phyloP scores from a whole-genome alignment of 2,888 invertebrate species.

The Plagodis pulveraria region DNA sequence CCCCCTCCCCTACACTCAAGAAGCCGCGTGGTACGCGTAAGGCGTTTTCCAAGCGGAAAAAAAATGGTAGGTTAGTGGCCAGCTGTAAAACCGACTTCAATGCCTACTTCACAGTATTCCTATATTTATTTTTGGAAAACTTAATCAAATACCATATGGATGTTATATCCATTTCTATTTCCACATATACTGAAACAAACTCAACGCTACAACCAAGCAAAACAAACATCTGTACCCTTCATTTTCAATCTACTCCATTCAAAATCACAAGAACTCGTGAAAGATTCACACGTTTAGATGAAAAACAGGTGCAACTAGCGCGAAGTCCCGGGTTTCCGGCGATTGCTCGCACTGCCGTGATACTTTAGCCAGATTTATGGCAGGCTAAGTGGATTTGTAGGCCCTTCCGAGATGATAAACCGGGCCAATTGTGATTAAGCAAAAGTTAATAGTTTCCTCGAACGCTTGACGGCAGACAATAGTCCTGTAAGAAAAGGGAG shows the following conservation, averaged over 20 bases:
- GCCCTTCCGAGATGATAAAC: conserved; percentile 53
- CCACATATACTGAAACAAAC: too few species aligned
- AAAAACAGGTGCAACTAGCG: conserved; percentile 23
- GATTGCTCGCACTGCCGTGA: conserved; percentile 33
- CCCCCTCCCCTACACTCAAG: too few species aligned
- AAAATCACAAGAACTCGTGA: conserved; percentile 11
- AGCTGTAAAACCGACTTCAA: too few species aligned
- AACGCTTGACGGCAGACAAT: conserved; percentile 40
- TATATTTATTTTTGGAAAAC: too few species aligned
- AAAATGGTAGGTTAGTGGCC: too few species aligned
- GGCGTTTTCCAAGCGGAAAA: too few species aligned
- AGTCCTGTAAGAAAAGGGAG: conserved; percentile 24
- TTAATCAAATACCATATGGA: too few species aligned
- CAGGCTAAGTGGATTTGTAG: conserved; percentile 51
- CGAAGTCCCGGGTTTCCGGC: conserved; percentile 28
- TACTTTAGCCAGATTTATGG: conserved; percentile 49
- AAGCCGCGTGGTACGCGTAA: too few species aligned
- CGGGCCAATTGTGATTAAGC: conserved; percentile 42
- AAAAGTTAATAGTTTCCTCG: conserved; percentile 54
- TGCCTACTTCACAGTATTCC: too few species aligned
- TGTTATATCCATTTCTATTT: too few species aligned
- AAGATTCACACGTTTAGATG: conserved; percentile 24
- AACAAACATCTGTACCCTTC: conserved; percentile 17
- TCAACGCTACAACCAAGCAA: not conserved
- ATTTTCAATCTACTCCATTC: conserved; percentile 17